Evolutionary conservation across 2,113 vertebrate species (phyloP), one percentile per base, ranked within the genome.

Genomic region (Macheiramphus alcinus): DNA sequence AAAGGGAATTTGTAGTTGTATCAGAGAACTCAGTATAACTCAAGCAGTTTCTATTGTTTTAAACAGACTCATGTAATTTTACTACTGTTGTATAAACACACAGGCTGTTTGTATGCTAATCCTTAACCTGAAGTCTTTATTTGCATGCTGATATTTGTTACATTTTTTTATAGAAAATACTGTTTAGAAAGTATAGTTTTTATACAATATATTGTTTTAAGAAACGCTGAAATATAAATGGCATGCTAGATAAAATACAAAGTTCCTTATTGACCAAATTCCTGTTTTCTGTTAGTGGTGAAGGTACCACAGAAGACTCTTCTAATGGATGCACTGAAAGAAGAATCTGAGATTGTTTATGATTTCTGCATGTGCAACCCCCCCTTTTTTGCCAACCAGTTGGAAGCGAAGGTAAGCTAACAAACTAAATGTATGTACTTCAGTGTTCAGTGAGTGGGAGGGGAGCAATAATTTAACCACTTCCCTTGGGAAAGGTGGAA

Each of bases 331-430:
- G 99, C 99, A 26, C 97, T 99, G 93, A 99, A 99, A 96, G 99
- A 99, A 93, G 99, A 99, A 97, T 99, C 99, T 25, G 99, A 99
- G 82, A 98, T 99, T 1, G 89, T 99, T 84, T 99, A 99, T 32
- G 99, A 99, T 96, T 99, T 99, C 98, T 99, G 99, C 96, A 99
- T 99, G 99, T 99, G 99, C 95, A 99, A 99, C 74, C 99, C 99
- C 66, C 99, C 99, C 4, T 99, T 99, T 97, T 99, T 99, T 96
- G 99, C 99, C 72, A 99, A 99, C 97, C 99, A 99, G 21, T 86
- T 99, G 81, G 99, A 99, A 97, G 99, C 99, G 2, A 99, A 99
- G 99, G 99, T 99, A 97, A 93, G 86, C 11, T 95, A 32, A 86
- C 61, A 81, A 89, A 74, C 52, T 70, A 11, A 43, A 36, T 53